Evolutionary conservation across 2,888 invertebrate species (phyloP).

Genomic region (Ormyrus labotus): DNA sequence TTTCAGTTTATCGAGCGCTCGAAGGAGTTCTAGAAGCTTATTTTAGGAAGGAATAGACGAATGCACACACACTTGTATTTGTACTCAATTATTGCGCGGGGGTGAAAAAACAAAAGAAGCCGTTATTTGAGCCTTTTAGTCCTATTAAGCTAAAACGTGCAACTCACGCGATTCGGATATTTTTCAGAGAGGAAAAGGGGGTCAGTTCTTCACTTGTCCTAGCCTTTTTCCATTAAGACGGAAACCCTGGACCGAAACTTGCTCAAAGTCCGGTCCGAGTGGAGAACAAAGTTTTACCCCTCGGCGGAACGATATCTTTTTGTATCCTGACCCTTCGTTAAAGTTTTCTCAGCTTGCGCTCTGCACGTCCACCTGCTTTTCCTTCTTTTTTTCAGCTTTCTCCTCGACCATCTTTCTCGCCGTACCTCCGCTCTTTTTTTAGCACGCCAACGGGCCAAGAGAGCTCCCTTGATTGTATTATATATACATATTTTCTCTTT

Average conservation of each 20-base stretch:
- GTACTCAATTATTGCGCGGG: slow-evolving; percentile 16
- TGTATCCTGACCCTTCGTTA: slow-evolving; percentile 26
- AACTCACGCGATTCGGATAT: slow-evolving; percentile 36
- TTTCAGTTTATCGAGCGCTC: too few species aligned
- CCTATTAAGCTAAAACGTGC: not conserved
- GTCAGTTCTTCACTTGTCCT: not conserved
- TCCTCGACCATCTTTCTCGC: too few species aligned
- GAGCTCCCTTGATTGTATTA: slow-evolving; percentile 27
- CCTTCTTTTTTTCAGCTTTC: too few species aligned
- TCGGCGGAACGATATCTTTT: slow-evolving; percentile 31
- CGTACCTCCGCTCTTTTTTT: too few species aligned
- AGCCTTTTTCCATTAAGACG: slow-evolving; percentile 41
- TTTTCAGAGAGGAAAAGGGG: slow-evolving; percentile 14
- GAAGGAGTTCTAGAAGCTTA: too few species aligned
- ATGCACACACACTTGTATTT: too few species aligned
- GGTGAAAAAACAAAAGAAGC: not conserved
- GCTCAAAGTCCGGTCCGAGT: not conserved
- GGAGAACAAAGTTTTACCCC: slow-evolving; percentile 35
- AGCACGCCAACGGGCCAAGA: not conserved
- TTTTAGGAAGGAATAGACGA: too few species aligned
- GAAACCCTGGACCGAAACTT: not conserved
- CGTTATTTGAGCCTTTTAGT: not conserved
- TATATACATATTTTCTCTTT: not conserved
- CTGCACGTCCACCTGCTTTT: not conserved
- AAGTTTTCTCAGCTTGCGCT: slow-evolving; percentile 26